Conservation (phyloP, 2,113 vertebrate species). For the Cochlearius cochlearius region DNA sequence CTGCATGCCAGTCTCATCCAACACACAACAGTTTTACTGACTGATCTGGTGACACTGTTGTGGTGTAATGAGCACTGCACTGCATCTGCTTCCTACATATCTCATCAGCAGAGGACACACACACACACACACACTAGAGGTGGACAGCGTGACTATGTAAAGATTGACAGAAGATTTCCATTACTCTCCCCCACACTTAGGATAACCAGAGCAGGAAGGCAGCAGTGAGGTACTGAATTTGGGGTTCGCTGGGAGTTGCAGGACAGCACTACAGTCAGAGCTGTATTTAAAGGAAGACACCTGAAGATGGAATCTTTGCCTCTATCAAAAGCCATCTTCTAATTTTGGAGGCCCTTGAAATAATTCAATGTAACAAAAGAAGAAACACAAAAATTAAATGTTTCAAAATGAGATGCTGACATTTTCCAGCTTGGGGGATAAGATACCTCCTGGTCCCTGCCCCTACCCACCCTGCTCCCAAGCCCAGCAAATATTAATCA, state of each 20-base stretch:
- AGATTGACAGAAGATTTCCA: background rate
- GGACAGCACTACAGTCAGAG: background rate
- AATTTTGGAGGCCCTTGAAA: background rate
- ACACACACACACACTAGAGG: background rate
- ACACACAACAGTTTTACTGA: background rate
- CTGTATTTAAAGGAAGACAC: background rate
- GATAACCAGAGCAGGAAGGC: background rate
- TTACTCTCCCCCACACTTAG: background rate
- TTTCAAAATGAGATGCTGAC: background rate
- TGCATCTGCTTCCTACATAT: background rate
- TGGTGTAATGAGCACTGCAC: background rate
- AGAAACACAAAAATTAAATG: background rate
- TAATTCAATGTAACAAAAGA: background rate
- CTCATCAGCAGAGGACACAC: background rate
- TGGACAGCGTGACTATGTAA: accelerated
- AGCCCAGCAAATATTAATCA: background rate
- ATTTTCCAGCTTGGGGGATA: background rate
- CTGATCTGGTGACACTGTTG: background rate
- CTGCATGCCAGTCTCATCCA: background rate
- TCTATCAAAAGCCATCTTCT: background rate
- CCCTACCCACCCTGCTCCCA: background rate
- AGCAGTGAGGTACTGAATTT: background rate
- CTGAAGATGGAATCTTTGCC: background rate
- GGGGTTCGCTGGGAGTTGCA: background rate
- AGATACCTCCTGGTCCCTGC: background rate